Conservation (phyloP, 2,113 vertebrate species). For the Oncorhynchus gorbuscha region DNA sequence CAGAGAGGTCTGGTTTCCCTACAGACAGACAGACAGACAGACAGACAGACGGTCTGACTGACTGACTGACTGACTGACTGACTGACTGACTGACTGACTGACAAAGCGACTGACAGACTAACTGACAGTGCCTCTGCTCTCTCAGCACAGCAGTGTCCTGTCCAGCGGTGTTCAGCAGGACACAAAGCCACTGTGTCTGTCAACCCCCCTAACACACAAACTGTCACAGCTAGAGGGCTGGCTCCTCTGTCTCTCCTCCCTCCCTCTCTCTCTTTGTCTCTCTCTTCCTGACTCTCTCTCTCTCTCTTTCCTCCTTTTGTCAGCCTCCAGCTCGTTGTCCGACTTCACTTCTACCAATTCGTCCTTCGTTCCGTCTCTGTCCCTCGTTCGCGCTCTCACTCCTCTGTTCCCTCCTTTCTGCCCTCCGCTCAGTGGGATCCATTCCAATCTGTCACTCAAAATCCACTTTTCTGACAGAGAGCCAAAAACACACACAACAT, state of each 20-base stretch:
- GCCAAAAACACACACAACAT: too few species aligned
- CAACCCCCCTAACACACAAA: conserved; percentile 35
- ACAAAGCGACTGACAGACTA: conserved; percentile 34
- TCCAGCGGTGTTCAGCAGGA: conserved; percentile 54
- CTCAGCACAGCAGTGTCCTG: conserved; percentile 28
- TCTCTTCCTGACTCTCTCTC: conserved; percentile 6
- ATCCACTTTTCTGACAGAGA: too few species aligned
- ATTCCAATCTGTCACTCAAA: too few species aligned
- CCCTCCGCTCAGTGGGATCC: too few species aligned
- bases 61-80: conserved; percentile 33
- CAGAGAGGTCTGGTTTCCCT: conserved; percentile 59
- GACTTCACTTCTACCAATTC: background rate
- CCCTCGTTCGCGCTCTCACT: background rate
- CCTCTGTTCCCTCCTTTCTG: too few species aligned
- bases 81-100: conserved; percentile 56
- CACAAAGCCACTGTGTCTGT: conserved; percentile 42
- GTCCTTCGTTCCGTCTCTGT: background rate
- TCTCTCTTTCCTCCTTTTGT: background rate
- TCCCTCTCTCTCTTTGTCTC: background rate
- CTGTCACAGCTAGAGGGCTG: conserved; percentile 53
- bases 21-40: conserved; percentile 52
- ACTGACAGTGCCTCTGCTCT: conserved; percentile 52
- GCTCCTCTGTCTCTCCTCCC: conserved; percentile 51
- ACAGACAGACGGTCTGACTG: conserved; percentile 22
- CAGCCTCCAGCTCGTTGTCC: background rate